phyloP scores from a whole-genome alignment of 2,797 vertebrate species.

The Varecia variegata region DNA sequence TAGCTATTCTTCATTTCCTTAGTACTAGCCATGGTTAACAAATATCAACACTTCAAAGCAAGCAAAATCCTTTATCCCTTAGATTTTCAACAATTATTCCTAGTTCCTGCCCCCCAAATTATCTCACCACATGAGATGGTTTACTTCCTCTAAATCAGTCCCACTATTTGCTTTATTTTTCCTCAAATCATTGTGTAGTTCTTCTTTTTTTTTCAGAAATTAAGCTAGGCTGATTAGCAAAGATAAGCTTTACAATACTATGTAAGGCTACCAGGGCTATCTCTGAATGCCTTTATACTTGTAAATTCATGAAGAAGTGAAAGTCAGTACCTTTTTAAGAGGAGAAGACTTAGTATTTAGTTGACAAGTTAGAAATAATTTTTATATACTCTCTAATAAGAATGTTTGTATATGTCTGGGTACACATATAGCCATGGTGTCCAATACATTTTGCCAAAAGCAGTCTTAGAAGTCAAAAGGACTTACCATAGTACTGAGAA shows the following conservation, averaged over 20 bases:
- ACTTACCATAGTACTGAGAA: not conserved
- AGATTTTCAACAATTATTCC: not conserved
- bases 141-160: not conserved
- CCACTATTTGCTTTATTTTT: not conserved
- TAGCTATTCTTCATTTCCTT: not conserved
- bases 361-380: slow-evolving; percentile 1
- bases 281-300: not conserved
- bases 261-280: not conserved
- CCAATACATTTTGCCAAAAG: not conserved
- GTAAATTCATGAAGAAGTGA: not conserved
- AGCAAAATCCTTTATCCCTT: not conserved
- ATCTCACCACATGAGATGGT: not conserved
- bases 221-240: not conserved
- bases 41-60: not conserved
- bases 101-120: not conserved
- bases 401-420: not conserved
- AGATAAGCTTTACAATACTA: not conserved
- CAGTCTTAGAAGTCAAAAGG: not conserved
- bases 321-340: not conserved
- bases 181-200: not conserved
- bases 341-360: not conserved
- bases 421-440: not conserved
- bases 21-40: not conserved
- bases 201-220: not conserved
- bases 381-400: not conserved